Conservation (phyloP, 2,888 invertebrate species). For the Blomia tropicalis region DNA sequence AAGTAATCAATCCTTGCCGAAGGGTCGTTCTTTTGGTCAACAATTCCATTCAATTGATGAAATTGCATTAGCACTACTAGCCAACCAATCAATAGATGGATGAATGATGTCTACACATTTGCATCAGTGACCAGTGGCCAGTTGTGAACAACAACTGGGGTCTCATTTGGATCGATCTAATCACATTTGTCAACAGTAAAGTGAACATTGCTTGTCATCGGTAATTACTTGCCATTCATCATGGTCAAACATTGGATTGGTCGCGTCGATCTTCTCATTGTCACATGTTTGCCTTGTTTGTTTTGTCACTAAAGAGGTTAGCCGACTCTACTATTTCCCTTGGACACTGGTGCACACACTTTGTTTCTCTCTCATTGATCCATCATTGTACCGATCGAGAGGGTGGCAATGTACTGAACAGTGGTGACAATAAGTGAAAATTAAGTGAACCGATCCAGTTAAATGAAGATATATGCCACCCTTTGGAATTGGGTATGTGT, state of each 20-base stretch:
- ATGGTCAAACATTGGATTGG: not conserved
- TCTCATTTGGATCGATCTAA: constrained; percentile 4
- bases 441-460: constrained; percentile 17
- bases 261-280: not conserved
- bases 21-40: too few species aligned
- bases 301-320: not conserved
- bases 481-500: not conserved
- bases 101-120: not conserved
- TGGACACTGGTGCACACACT: not conserved
- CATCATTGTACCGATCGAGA: too few species aligned
- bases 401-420: too few species aligned
- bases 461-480: constrained; percentile 17
- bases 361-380: too few species aligned
- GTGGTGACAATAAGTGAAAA: constrained; percentile 8
- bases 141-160: not conserved
- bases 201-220: constrained; percentile 6
- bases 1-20: too few species aligned
- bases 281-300: not conserved
- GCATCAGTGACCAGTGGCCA: constrained; percentile 10
- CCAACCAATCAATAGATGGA: too few species aligned
- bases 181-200: constrained; percentile 10
- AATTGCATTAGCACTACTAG: too few species aligned
- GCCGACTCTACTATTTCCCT: not conserved
- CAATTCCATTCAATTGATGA: too few species aligned
- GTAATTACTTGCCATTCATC: constrained; percentile 13